These are phyloP conservation scores for Oryzias curvinotus DNA, from an alignment of 2,113 vertebrate species.

Conservation along the genomic window DNA sequence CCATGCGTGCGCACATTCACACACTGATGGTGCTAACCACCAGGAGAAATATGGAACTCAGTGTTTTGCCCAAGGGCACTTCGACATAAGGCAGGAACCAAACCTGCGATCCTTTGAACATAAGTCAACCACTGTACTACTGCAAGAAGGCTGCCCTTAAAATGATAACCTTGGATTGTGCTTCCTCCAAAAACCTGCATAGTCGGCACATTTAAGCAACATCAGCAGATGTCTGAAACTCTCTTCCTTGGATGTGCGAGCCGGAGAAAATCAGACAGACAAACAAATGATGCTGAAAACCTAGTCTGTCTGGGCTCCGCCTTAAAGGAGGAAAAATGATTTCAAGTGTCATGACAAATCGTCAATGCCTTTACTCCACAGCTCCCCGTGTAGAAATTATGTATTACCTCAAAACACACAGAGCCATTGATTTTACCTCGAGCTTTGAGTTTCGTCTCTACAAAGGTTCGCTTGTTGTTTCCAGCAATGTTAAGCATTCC, in stretches of 20 bases:
- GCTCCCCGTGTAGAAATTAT: conserved; percentile 2
- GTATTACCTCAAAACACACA: conserved; percentile 7
- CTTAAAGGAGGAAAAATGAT: not conserved
- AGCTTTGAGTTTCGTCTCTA: conserved; percentile 18
- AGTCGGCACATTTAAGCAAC: too few species aligned
- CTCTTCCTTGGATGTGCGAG: not conserved
- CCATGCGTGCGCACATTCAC: too few species aligned
- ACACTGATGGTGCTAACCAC: too few species aligned
- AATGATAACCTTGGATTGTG: too few species aligned
- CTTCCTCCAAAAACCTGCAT: too few species aligned
- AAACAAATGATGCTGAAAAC: conserved; percentile 8
- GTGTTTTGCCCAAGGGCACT: too few species aligned
- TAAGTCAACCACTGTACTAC: too few species aligned
- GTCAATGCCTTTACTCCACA: conserved; percentile 5
- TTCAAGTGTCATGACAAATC: conserved; percentile 14
- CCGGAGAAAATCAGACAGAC: not conserved
- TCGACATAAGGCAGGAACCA: too few species aligned
- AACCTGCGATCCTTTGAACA: too few species aligned
- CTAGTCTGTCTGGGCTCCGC: not conserved
- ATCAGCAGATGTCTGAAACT: too few species aligned
- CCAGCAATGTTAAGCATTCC: conserved; percentile 9
- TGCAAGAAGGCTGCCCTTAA: too few species aligned
- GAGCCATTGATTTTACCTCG: conserved; percentile 11
- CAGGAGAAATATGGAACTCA: too few species aligned
- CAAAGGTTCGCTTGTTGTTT: conserved; percentile 17